Evolutionary conservation across 2,888 invertebrate species (phyloP), one percentile per base, ranked within the genome.

Genomic region (Dinocampus coccinellae): DNA sequence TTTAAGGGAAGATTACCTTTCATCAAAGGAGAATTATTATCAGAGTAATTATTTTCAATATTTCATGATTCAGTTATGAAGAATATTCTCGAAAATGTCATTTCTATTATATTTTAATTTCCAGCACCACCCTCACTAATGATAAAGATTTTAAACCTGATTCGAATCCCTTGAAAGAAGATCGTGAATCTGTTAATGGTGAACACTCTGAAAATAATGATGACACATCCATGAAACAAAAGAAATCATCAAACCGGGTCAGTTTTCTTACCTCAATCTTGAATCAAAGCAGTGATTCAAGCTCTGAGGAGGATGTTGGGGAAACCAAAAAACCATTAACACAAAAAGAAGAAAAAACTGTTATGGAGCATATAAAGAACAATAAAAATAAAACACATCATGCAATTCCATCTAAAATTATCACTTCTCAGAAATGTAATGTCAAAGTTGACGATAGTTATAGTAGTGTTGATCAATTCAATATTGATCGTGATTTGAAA

Each of bases 1-100:
- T 88, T 91, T 13, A 90, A 88, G 82, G 90, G 90, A 62, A 90
- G 89, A 72, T 83, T 93, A 64, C 93, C 93, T 2, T 92, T 92
- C 79, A 92, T 93, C 29, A 88, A 90, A 81, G 93, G 91, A 72
- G 88, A 89, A 84, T 82, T 93, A 60, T 86, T 91, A 82, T 87
- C 89, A 81, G 88, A 89, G 91, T 88, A 76, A 79, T 81, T 74
- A 20, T 52, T 52, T n/a, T 33, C 36, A 47, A 57, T 3, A 20
- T 71, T 62, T 39, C 9, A 11, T 6, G 22, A 10, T 3, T 7
- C 34, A 16, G 6, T 34, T 16, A 1, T 34, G 34, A 2, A 60
- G 2, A 34, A 16, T 20, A 47, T 34, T 52, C 52, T 20, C 34
- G 22, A 60, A 16, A 47, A 7, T 47, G 3, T n/a, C 16, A 16